A percentile compares a stretch with the other conserved stretches of the same genome.
phyloP scores from a whole-genome alignment of 2,888 invertebrate species.

The Carcina quercana region DNA sequence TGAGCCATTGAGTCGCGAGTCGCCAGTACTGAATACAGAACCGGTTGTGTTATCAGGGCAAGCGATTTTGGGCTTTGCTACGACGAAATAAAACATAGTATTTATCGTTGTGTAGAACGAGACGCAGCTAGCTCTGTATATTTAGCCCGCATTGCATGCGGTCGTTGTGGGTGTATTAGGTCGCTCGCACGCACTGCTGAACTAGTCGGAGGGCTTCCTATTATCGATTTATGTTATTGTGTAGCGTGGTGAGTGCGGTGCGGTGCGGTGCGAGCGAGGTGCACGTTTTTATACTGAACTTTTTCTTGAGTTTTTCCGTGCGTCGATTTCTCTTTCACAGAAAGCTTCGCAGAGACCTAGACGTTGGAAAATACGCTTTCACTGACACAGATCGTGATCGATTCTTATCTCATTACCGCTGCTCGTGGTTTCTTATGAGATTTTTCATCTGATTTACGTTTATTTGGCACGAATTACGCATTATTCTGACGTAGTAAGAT shows the following conservation, averaged over 20 bases:
- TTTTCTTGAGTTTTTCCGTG: constrained; percentile 48
- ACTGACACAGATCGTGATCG: constrained; percentile 30
- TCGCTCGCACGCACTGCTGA: constrained; percentile 73
- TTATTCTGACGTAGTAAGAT: too few species aligned
- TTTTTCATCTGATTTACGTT: too few species aligned
- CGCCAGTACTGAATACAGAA: constrained; percentile 30
- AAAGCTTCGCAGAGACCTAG: constrained; percentile 45
- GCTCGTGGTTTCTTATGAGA: too few species aligned
- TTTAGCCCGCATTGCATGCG: constrained; percentile 71
- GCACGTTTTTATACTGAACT: constrained; percentile 39
- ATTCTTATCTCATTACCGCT: neutral
- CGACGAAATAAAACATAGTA: constrained; percentile 61
- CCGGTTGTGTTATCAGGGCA: constrained; percentile 61
- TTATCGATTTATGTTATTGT: constrained; percentile 69
- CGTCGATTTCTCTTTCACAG: constrained; percentile 53
- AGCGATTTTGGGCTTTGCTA: constrained; percentile 63
- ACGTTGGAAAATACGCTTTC: constrained; percentile 52
- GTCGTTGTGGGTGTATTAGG: constrained; percentile 68
- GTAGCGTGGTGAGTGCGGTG: constrained; percentile 44
- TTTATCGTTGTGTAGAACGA: constrained; percentile 34
- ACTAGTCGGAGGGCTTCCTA: constrained; percentile 72
- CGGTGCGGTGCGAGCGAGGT: constrained; percentile 27
- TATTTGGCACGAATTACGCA: too few species aligned
- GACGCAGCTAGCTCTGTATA: constrained; percentile 59
- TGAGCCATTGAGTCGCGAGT: constrained; percentile 32